Evolutionary conservation across 2,888 invertebrate species (phyloP).

Genomic region (Leucozona laternaria): DNA sequence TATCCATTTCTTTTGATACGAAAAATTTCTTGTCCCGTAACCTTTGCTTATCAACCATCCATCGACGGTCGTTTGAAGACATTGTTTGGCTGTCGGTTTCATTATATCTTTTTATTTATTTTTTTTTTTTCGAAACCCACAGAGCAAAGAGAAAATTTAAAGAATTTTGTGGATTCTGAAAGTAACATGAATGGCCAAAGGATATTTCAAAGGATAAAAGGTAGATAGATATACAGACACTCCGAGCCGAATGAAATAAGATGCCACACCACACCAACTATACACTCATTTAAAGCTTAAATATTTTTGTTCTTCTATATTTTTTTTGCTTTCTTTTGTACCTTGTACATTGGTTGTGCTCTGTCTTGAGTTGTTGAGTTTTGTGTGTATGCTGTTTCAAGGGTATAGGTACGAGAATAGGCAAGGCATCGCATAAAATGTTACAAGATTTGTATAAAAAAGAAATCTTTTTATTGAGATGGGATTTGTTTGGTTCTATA

Average conservation of each 20-base stretch:
- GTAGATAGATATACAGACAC: conserved; percentile 24
- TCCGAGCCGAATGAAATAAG: conserved; percentile 55
- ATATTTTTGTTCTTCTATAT: conserved; percentile 14
- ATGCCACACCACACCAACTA: conserved; percentile 62
- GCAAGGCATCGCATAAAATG: conserved; percentile 57
- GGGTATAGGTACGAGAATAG: no score
- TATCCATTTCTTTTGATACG: conserved; percentile 26
- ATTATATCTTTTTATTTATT: conserved; percentile 18
- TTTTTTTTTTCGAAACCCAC: background rate
- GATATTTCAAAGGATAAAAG: conserved; percentile 65
- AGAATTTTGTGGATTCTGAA: conserved; percentile 63
- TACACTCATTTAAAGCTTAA: conserved; percentile 53
- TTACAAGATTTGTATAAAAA: conserved; percentile 63
- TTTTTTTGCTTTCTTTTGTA: background rate
- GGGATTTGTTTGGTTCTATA: conserved; percentile 73
- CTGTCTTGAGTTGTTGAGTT: conserved; percentile 49
- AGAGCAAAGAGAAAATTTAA: conserved; percentile 39
- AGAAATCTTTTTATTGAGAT: conserved; percentile 60
- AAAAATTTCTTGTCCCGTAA: conserved; percentile 28
- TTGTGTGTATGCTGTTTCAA: background rate
- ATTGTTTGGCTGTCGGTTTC: conserved; percentile 66
- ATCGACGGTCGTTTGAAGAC: conserved; percentile 72
- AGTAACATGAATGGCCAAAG: conserved; percentile 68
- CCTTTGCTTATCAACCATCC: conserved; percentile 72
- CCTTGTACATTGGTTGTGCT: conserved; percentile 9